phyloP scores from a whole-genome alignment of 2,888 invertebrate genomes.

The Keiferia lycopersicella region DNA sequence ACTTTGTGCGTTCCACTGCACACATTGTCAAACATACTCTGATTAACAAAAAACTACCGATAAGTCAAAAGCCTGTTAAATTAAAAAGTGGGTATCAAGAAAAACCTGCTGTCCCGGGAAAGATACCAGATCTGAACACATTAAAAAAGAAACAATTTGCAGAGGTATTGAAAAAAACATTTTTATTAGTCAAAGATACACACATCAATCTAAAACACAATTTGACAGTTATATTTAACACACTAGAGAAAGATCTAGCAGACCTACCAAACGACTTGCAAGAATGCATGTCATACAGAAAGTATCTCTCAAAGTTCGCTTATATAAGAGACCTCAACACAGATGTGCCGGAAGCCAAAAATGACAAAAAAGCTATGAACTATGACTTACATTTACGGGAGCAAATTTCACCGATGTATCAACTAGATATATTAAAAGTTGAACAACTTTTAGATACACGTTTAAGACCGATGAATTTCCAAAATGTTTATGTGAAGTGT shows the following conservation, averaged over 20 bases:
- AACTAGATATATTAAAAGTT: slow-evolving; percentile 36
- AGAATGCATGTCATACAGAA: slow-evolving; percentile 37
- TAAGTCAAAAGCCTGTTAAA: slow-evolving; percentile 3
- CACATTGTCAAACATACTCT: slow-evolving; percentile 45
- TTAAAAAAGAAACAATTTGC: slow-evolving; percentile 30
- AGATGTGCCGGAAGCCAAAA: slow-evolving; percentile 33
- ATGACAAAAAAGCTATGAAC: slow-evolving; percentile 6
- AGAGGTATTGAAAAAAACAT: not conserved
- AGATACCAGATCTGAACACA: slow-evolving; percentile 28
- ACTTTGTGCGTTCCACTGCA: slow-evolving; percentile 38
- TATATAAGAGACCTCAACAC: slow-evolving; percentile 53
- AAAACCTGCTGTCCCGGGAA: not conserved
- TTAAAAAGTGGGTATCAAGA: not conserved
- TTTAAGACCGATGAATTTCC: not conserved
- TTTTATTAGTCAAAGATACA: not conserved
- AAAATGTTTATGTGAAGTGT: slow-evolving; percentile 48
- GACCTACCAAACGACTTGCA: slow-evolving; percentile 22
- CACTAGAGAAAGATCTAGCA: slow-evolving; percentile 39
- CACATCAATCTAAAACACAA: not conserved
- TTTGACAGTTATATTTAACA: slow-evolving; percentile 28
- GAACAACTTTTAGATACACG: not conserved
- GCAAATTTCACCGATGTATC: slow-evolving; percentile 41
- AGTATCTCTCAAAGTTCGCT: slow-evolving; percentile 43
- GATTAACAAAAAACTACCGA: slow-evolving; percentile 43
- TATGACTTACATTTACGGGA: slow-evolving; percentile 60